Evolutionary conservation across 2,113 vertebrate genomes (phyloP), one percentile per base, ranked within the genome.

Genomic region (Psilopogon haemacephalus): DNA sequence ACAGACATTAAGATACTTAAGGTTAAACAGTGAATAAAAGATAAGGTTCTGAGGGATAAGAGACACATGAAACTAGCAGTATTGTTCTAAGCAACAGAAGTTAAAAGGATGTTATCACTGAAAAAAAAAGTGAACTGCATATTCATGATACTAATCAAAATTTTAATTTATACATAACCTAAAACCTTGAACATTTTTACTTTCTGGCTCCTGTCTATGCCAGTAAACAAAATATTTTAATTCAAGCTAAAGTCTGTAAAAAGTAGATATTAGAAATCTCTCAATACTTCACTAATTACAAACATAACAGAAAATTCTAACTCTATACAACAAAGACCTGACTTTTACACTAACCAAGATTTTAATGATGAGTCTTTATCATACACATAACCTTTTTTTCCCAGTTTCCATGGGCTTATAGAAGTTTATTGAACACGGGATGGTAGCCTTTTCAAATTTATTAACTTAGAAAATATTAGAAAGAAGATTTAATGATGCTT

Each of bases 41-140:
- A 87, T 0, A 0, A 67, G 63, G 38, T 87, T 81, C 74, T 71
- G 73, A 86, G 54, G 40, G 55, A 67, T 84, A 79, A 32, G 26
- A 50, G 46, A 87, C 44, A 69, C 32, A 76, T 55, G 30, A 72
- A 93, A 87, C 64, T 30, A 79, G 46, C 32, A 48, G 35, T 68
- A 72, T 55, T 86, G 64, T 69, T 64, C 73, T 90, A 79, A 94
- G 85, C 88, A 84, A 38, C 8, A 8, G 2, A 84, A 93, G 55
- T 70, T 73, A 90, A 95, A 89, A 19, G 26, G 74, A 91, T 68
- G 58, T 23, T 83, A 85, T 11, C 59, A 90, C 13, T 63, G 54
- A 90, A 93, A 92, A 82, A 92, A 82, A 62, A 28, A 88, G 77
- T 84, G 64, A 90, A 8, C 15, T 40, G 70, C 56, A 86, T 63